Base-by-base conservation (phyloP, 2,113 vertebrate species). In the Rousettus leschenaultii region DNA sequence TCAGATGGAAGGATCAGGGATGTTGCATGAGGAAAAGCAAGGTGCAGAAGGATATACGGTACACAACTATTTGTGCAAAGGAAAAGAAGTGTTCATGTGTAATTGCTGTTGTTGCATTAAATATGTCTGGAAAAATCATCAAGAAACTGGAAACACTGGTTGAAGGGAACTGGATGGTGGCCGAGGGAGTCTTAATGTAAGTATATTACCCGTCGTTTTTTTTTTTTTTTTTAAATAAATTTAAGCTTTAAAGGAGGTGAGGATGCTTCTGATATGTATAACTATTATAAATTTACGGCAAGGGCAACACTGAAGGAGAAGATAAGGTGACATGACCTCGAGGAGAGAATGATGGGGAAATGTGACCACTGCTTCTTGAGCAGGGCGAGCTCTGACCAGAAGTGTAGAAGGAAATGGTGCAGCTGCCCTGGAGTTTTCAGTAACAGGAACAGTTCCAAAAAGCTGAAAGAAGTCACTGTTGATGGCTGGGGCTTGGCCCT, bases 361-460 rank as follows among this genome's bases (percentile, higher is more conserved):
- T 5, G 6, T n/a, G 26, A 85, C 9, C 30, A 18, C 38, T 43
- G 38, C 55, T 86, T 53, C 73, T n/a, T 11, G 33, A 35, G 53
- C 68, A 28, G 33, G 26, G 33, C 9, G 38, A n/a, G 73, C 70
- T 65, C 19, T 14, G 26, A 53, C 38, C n/a, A 70, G 79, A 86
- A 71, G 82, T 40, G 71, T 22, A 70, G 96, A 93, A 93, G 86
- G 74, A 92, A 86, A 82, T 9, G 86, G 48, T 51, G 61, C 53
- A 61, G 70, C 33, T 7, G 5, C 45, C 61, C n/a, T 57, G 89
- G 21, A 96, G 74, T 57, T 97, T 78, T 30, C 78, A 24, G 11
- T 80, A 85, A 91, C 77, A 79, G 48, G 79, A 84, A 96, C 22
- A 0, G 95, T 8, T n/a, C 80, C 87, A 24, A 38, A 74, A 8